A percentile compares a stretch with the other conserved stretches of the same genome.
phyloP scores from a whole-genome alignment of 2,888 invertebrate genomes.

The Tetragnatha montana region DNA sequence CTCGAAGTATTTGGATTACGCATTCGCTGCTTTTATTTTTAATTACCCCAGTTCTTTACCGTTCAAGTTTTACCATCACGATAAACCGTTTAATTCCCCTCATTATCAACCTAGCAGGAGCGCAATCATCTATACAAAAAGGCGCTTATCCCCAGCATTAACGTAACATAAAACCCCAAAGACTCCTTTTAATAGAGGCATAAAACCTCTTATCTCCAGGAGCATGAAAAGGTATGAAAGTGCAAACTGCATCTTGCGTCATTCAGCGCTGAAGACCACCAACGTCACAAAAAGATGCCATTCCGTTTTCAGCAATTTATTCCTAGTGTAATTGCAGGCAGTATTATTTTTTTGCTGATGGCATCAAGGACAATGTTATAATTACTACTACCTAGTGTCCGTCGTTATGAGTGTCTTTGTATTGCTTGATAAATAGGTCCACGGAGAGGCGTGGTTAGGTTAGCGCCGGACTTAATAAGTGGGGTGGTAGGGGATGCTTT shows the following conservation, averaged over 20 bases:
- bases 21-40: not conserved
- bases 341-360: constrained; percentile 12
- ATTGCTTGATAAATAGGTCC: constrained; percentile 43
- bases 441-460: constrained; percentile 56
- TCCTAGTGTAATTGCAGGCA: constrained; percentile 53
- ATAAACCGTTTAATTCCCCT: not conserved
- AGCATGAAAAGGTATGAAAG: constrained; percentile 44
- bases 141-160: constrained; percentile 21
- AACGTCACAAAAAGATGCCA: constrained; percentile 40
- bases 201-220: constrained; percentile 26
- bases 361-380: constrained; percentile 55
- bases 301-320: constrained; percentile 31
- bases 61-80: not conserved
- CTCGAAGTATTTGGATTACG: too few relatives aligned
- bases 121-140: too few relatives aligned
- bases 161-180: constrained; percentile 28
- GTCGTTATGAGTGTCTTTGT: constrained; percentile 23
- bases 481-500: constrained; percentile 22
- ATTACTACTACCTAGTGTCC: constrained; percentile 20
- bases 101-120: too few relatives aligned
- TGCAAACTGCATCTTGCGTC: constrained; percentile 40
- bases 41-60: not conserved
- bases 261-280: constrained; percentile 36
- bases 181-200: constrained; percentile 29
- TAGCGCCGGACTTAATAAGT: constrained; percentile 57